Conservation (phyloP, 2,888 invertebrate species). For the Monochamus alternatus region DNA sequence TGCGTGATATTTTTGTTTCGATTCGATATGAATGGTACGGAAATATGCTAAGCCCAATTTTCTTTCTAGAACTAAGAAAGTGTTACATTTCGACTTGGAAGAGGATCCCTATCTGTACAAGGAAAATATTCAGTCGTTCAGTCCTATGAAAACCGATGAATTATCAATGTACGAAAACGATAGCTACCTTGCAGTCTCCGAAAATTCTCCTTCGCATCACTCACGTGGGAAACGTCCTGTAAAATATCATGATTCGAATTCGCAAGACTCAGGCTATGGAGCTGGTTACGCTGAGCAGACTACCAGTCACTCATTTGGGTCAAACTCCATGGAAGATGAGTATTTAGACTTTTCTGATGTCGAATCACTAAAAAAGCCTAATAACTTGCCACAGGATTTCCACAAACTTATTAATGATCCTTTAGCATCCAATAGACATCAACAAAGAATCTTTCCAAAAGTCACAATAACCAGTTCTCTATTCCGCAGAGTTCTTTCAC, state of each 20-base stretch:
- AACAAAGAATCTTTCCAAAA: slow-evolving; percentile 68
- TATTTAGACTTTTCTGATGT: slow-evolving; percentile 78
- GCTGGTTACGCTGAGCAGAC: slow-evolving; percentile 65
- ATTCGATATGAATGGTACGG: background rate
- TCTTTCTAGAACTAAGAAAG: slow-evolving; percentile 37
- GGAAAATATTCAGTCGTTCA: slow-evolving; percentile 63
- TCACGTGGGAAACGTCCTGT: slow-evolving; percentile 65
- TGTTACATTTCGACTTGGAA: slow-evolving; percentile 34
- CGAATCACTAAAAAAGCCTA: slow-evolving; percentile 71
- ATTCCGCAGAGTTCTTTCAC: slow-evolving; percentile 72
- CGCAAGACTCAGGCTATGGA: slow-evolving; percentile 76
- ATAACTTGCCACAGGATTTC: slow-evolving; percentile 74
- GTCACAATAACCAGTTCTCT: slow-evolving; percentile 65
- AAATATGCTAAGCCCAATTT: background rate
- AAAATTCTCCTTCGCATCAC: slow-evolving; percentile 61
- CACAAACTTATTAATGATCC: slow-evolving; percentile 75
- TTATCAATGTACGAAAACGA: slow-evolving; percentile 65
- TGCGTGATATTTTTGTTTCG: no score
- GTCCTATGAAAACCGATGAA: slow-evolving; percentile 64
- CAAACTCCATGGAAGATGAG: slow-evolving; percentile 77
- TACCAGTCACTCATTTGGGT: slow-evolving; percentile 69
- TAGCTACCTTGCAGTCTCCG: slow-evolving; percentile 55
- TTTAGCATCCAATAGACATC: slow-evolving; percentile 58
- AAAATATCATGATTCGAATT: slow-evolving; percentile 74
- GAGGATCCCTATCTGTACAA: slow-evolving; percentile 58